A percentile compares a stretch with the other conserved stretches of the same genome.
phyloP scores from a whole-genome alignment of 2,888 invertebrate species.

The Carpatolechia fugitivella region DNA sequence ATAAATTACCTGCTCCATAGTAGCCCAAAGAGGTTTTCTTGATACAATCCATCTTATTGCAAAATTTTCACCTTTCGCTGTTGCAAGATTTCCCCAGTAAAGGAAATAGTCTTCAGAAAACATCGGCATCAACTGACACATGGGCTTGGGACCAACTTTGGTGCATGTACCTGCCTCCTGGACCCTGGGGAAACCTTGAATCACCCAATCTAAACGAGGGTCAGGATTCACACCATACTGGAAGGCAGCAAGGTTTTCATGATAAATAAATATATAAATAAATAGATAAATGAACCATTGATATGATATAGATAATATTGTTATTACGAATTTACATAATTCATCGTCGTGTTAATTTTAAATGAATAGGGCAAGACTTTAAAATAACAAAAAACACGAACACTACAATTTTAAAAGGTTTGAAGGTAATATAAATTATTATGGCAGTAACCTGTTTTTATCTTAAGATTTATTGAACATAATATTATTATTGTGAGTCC shows the following conservation, averaged over 20 bases:
- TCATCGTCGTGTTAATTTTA: no score
- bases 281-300: no score
- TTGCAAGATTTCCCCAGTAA: slow-evolving; percentile 80
- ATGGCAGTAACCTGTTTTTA: no score
- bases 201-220: slow-evolving; percentile 56
- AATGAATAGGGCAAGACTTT: no score
- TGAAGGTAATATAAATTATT: no score
- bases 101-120: slow-evolving; percentile 82
- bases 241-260: no score
- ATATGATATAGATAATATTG: no score
- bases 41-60: slow-evolving; percentile 82
- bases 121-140: slow-evolving; percentile 72
- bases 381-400: no score
- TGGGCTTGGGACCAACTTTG: slow-evolving; percentile 69
- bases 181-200: slow-evolving; percentile 69
- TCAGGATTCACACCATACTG: slow-evolving; percentile 75
- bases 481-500: no score
- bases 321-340: no score
- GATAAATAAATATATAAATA: background rate
- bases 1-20: background rate
- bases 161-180: slow-evolving; percentile 69
- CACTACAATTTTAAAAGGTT: no score
- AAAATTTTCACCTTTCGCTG: slow-evolving; percentile 55
- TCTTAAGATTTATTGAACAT: no score
- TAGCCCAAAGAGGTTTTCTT: slow-evolving; percentile 75